These are phyloP conservation scores for Ceratoteleas bidentatus DNA, from an alignment of 1,140 invertebrate species.

Conservation along the genomic window DNA sequence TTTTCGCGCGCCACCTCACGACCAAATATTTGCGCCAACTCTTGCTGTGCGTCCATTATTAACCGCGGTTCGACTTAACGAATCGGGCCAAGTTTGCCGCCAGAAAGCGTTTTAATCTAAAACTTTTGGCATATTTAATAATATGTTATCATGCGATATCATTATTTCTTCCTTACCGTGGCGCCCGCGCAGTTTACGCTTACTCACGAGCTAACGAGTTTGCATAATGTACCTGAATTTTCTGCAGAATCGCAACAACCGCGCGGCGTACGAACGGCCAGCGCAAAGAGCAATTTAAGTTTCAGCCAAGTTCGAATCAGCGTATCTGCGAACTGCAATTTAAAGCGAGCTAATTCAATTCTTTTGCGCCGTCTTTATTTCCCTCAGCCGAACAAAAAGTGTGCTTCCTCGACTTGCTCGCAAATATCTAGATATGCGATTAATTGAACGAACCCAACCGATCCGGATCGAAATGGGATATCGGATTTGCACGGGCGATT, in stretches of 20 bases:
- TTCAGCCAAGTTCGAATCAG: constrained; percentile 61
- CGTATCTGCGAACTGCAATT: constrained; percentile 56
- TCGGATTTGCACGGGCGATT: not conserved
- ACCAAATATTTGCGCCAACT: constrained; percentile 26
- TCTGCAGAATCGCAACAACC: constrained; percentile 54
- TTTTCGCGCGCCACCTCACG: constrained; percentile 5
- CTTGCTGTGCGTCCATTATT: constrained; percentile 40
- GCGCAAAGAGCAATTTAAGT: constrained; percentile 65
- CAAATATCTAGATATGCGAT: constrained; percentile 16
- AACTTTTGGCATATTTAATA: constrained; percentile 63
- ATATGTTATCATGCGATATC: constrained; percentile 57
- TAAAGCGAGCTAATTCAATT: constrained; percentile 60
- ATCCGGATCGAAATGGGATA: not conserved
- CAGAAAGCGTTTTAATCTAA: constrained; percentile 41
- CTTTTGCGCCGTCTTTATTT: constrained; percentile 41
- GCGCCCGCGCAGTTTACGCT: constrained; percentile 54
- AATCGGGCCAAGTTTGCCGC: constrained; percentile 42
- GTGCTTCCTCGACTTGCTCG: not conserved
- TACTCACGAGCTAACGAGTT: constrained; percentile 65
- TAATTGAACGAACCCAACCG: constrained; percentile 4
- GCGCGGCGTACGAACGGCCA: constrained; percentile 35
- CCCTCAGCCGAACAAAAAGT: constrained; percentile 8
- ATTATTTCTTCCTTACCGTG: constrained; percentile 60
- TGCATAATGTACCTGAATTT: constrained; percentile 65
- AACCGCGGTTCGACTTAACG: constrained; percentile 34